Conservation (phyloP, 2,888 invertebrate genomes). For the Ceraclea dissimilis region DNA sequence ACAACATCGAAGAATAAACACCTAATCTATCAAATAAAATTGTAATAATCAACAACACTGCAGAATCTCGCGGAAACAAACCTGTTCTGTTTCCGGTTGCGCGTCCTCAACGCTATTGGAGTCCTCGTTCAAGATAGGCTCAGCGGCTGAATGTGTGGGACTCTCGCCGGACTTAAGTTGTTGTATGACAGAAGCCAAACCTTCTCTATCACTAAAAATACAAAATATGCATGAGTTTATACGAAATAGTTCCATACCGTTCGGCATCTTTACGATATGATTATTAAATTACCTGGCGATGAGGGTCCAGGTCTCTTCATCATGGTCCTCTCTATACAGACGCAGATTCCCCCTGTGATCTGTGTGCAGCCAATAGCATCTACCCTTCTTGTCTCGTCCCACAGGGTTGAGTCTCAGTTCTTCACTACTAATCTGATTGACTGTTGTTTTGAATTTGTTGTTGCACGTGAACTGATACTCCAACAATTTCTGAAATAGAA, state of each 20-base stretch:
- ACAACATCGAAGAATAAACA: no score
- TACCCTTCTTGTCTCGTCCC: constrained; percentile 85
- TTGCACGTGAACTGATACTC: constrained; percentile 95
- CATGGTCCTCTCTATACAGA: constrained; percentile 90
- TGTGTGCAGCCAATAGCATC: constrained; percentile 89
- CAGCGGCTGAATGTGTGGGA: constrained; percentile 39
- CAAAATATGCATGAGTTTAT: not conserved
- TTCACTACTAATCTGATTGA: constrained; percentile 68
- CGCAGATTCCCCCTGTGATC: constrained; percentile 84
- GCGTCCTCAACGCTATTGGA: constrained; percentile 38
- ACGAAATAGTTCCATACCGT: not conserved
- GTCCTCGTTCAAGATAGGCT: constrained; percentile 40
- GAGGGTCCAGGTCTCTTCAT: constrained; percentile 92
- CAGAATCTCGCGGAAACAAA: no score
- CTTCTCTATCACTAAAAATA: constrained; percentile 64
- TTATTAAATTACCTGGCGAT: constrained; percentile 64
- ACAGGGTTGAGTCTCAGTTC: constrained; percentile 82
- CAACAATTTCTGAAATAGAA: constrained; percentile 60
- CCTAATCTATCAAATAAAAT: no score
- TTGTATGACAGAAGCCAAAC: constrained; percentile 70
- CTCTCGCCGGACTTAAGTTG: constrained; percentile 66
- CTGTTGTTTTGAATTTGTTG: constrained; percentile 82
- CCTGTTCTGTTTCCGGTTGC: not conserved
- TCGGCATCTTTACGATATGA: not conserved
- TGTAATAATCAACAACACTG: no score